Percentiles rank a stretch among this genome's conserved stretches.
Evolutionary conservation across 2,113 vertebrate species (phyloP).

Genomic region (Daphoenositta chrysoptera): DNA sequence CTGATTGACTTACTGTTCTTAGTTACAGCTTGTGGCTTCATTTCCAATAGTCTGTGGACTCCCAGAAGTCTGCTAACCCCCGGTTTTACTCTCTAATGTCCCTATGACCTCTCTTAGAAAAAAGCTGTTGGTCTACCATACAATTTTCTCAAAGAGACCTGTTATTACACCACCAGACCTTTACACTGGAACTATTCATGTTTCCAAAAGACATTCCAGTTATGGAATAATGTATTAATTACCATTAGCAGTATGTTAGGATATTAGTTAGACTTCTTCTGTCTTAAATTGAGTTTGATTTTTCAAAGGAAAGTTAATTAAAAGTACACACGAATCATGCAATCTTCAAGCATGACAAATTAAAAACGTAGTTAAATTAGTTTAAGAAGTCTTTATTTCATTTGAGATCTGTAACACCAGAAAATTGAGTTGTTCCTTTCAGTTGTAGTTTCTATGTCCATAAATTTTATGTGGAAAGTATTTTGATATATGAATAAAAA

Average conservation of each 20-base stretch:
- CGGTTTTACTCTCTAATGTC: neutral
- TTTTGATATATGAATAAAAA: neutral
- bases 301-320: neutral
- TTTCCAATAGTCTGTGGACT: neutral
- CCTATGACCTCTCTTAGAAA: neutral
- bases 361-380: neutral
- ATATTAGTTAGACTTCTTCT: neutral
- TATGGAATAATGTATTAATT: neutral
- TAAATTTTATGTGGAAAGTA: slow-evolving; percentile 11
- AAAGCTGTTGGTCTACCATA: neutral
- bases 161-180: neutral
- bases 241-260: neutral
- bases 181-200: neutral
- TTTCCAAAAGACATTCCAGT: neutral
- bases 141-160: neutral
- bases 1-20: neutral
- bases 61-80: neutral
- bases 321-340: neutral
- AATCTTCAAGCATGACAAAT: neutral
- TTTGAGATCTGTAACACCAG: neutral
- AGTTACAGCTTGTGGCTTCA: neutral
- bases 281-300: neutral
- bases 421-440: neutral
- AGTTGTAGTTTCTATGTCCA: neutral
- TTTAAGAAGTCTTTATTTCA: neutral